Evolutionary conservation across 2,113 vertebrate species (phyloP), one percentile per base, ranked within the genome.

Genomic region (Forbesichthys papilliferus): DNA sequence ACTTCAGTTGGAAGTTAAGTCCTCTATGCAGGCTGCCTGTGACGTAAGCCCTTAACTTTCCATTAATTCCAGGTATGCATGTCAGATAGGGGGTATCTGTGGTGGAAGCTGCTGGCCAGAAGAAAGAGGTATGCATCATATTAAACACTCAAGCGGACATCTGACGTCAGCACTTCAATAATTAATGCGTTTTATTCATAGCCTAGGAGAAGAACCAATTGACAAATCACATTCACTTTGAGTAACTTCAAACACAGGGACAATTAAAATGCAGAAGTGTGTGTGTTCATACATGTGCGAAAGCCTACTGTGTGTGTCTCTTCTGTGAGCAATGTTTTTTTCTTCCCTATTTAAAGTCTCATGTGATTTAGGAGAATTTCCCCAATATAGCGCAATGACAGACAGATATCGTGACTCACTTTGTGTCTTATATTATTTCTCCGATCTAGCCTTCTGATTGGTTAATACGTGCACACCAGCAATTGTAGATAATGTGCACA

Each of bases 181-280:
- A 92, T 93, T 91, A 90, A 93, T 88, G 87, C 79, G 71, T 90
- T 93, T 93, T 93, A 93, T 94, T 93, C 91, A 93, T 94, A 93
- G 91, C 90, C 90, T 88, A 84, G 77, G 86, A 86, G 87, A 75
- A 87, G 84, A 93, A 92, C 92, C 91, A 91, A 93, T 93, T 91
- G 93, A 92, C 91, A 91, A 94, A 93, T 94, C 88, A 89, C 88
- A 92, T 93, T 93, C 92, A 91, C 91, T 93, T 91, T 90, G 90
- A 92, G 89, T 90, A 90, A 85, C 88, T 92, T 93, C 90, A 92
- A 91, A 92, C 80, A 82, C 74, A 61, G 74, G 85, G 80, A 91
- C 86, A 90, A 92, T 91, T 89, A 86, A 87, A 84, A 90, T 88
- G 80, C 81, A 83, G 80, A 83, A 87, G 78, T 79, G 53, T 68